Evolutionary conservation across 2,113 vertebrate genomes (phyloP).

Genomic region (Drymodes brunneopygia): DNA sequence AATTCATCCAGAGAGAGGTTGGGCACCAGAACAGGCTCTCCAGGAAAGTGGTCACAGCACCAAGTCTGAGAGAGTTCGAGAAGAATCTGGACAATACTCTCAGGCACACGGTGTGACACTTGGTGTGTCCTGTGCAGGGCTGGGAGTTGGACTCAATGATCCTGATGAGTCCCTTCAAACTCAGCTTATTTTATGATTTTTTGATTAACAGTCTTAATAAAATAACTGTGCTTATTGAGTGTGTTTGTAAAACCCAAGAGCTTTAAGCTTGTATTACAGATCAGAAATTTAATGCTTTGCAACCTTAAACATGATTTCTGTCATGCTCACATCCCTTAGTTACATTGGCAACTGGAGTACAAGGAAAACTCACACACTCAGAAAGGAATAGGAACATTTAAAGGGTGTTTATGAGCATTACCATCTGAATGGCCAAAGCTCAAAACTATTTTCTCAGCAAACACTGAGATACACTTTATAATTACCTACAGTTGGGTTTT

Average conservation of each 20-base stretch:
- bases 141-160: rapidly evolving
- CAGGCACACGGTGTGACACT: background rate
- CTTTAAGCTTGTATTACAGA: background rate
- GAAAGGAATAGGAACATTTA: background rate
- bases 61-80: background rate
- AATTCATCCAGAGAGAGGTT: background rate
- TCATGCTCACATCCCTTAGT: background rate
- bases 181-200: background rate
- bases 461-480: background rate
- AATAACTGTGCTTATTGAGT: background rate
- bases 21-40: background rate
- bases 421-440: background rate
- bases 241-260: background rate
- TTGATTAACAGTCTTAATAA: background rate
- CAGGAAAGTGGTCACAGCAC: background rate
- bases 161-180: background rate
- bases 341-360: background rate
- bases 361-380: background rate
- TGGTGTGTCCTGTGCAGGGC: background rate
- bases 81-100: background rate
- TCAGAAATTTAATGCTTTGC: background rate
- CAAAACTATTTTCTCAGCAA: background rate
- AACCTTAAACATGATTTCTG: background rate
- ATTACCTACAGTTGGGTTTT: background rate
- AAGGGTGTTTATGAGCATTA: background rate